Base-by-base conservation (phyloP, 1,140 invertebrate species). In the Penaeus japonicus region DNA sequence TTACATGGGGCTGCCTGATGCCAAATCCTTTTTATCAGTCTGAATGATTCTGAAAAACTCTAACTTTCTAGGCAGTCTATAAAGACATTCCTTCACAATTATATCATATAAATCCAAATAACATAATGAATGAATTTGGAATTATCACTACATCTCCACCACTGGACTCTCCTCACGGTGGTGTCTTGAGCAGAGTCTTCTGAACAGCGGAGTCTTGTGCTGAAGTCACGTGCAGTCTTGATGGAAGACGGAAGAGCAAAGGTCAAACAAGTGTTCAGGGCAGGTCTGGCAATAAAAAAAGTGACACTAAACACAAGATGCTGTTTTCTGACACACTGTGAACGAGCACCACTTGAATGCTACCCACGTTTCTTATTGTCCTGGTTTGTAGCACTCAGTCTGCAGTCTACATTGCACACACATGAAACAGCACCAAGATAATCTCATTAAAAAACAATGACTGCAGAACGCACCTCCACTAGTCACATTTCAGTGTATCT, bases 231-330 rank as follows among this genome's bases (percentile, higher is more conserved):
- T 84, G 73, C 73, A 85, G 39, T 78, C 84, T 85, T 85, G 84
- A 85, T 85, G 84, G 84, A 85, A 85, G 84, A 85, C 84, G 73
- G 55, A 85, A 85, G 84, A 77, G 84, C 81, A 83, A 83, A 83
- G 81, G 81, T 83, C 81, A 83, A 83, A 83, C 81, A 54, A 83
- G 81, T 83, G 81, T 83, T 83, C 81, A 83, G 81, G 81, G 81
- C 81, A 83, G 81, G 81, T 65, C 81, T 83, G 81, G 81, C 81
- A 83, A 83, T 83, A 59, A 83, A 83, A 82, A 83, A 83, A 83
- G 81, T 83, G 81, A 83, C 81, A 83, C 84, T 85, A 85, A 85
- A 85, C 84, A 77, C 84, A 85, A 85, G 70, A 85, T 85, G 73
- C 84, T 85, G 84, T 85, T 85, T 55, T 77, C 73, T 53, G 55